These are phyloP conservation scores for Mustela lutreola DNA, from an alignment of 2,113 vertebrate genomes.

Conservation along the genomic window DNA sequence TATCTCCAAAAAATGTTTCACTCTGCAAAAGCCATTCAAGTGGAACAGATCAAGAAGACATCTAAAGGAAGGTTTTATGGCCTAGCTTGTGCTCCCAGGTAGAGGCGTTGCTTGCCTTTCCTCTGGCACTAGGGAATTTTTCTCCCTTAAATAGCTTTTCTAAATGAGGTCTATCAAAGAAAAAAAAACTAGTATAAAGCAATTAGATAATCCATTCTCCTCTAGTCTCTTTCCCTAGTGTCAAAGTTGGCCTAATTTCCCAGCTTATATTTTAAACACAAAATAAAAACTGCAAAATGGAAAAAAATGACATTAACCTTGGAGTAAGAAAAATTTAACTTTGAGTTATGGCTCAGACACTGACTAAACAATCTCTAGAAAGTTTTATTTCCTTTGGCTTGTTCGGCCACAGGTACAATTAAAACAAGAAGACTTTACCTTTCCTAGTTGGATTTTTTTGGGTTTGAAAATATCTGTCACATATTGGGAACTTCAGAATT, in stretches of 20 bases:
- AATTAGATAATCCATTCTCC: not conserved
- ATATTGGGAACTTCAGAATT: not conserved
- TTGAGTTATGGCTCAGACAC: not conserved
- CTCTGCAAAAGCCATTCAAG: not conserved
- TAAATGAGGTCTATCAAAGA: slow-evolving; percentile 42
- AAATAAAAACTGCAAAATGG: not conserved
- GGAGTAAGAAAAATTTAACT: slow-evolving; percentile 42
- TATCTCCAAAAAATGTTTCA: not conserved
- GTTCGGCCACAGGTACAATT: not conserved
- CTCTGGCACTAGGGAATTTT: not conserved
- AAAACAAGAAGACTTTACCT: slow-evolving; percentile 1
- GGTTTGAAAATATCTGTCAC: not conserved
- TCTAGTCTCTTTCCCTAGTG: not conserved
- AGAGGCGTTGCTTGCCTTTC: not conserved
- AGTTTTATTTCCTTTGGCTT: slow-evolving; percentile 36
- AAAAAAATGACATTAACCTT: not conserved
- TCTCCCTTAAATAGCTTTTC: not conserved
- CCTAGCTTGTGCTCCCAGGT: not conserved
- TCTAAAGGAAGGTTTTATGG: not conserved
- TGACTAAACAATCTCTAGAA: not conserved
- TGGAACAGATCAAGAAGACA: not conserved
- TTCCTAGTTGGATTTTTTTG: not conserved
- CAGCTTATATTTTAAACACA: not conserved
- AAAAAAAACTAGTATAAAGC: not conserved
- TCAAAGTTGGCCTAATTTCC: not conserved